Conservation (phyloP, 2,797 vertebrate species). For the Trachops cirrhosus region DNA sequence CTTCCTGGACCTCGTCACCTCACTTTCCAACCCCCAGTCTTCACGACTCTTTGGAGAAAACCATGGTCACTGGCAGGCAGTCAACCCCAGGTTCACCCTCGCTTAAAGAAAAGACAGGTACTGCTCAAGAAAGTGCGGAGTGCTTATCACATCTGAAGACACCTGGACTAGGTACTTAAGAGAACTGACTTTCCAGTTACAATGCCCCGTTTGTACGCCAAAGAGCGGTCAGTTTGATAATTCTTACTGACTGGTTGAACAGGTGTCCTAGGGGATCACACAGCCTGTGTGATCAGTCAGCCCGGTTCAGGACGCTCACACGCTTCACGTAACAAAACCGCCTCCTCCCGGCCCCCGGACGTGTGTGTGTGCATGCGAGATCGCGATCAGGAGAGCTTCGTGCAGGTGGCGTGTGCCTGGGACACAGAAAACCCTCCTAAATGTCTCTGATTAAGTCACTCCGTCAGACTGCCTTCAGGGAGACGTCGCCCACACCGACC, state of each 20-base stretch:
- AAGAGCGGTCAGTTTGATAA: neutral
- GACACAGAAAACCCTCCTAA: neutral
- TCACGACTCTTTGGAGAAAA: neutral
- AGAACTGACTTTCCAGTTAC: slow-evolving; percentile 7
- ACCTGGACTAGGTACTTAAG: neutral
- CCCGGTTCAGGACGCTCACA: neutral
- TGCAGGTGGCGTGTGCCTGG: neutral
- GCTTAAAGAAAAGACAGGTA: neutral
- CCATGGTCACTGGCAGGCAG: too few relatives aligned
- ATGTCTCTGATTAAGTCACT: neutral
- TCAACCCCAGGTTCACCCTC: neutral
- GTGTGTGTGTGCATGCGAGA: neutral
- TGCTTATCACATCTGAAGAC: neutral
- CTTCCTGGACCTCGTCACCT: neutral
- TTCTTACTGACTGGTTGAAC: neutral
- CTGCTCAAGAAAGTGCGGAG: neutral
- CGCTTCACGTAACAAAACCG: neutral
- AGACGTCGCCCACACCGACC: neutral
- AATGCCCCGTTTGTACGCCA: neutral
- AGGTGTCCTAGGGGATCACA: neutral
- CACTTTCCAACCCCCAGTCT: neutral
- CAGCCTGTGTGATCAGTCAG: too few relatives aligned
- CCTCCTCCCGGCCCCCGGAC: neutral
- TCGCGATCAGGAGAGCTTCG: neutral
- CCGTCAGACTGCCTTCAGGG: neutral